A percentile compares a stretch with the other conserved stretches of the same genome.
Evolutionary conservation across 2,797 vertebrate species (phyloP).

Genomic region (Buphagus erythrorhynchus): DNA sequence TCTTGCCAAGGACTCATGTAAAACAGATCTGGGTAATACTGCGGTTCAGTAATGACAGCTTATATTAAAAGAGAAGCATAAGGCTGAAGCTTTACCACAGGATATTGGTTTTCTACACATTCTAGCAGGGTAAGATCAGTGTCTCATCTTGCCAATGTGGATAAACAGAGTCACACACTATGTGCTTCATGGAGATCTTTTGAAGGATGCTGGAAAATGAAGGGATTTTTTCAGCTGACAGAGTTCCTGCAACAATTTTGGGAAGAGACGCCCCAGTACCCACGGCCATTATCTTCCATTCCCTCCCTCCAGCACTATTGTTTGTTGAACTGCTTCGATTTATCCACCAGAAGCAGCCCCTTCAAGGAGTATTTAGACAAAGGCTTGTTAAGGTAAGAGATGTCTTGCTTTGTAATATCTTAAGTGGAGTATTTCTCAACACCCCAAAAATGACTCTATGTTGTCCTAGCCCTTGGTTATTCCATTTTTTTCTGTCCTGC

Average conservation of each 20-base stretch:
- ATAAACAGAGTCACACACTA: not conserved
- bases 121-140: slow-evolving; percentile 9
- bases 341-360: not conserved
- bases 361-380: not conserved
- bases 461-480: not conserved
- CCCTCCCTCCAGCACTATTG: not conserved
- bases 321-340: not conserved
- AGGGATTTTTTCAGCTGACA: not conserved
- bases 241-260: not conserved
- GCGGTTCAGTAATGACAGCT: slow-evolving; percentile 29
- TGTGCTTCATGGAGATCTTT: not conserved
- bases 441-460: not conserved
- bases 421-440: not conserved
- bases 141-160: not conserved
- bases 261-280: not conserved
- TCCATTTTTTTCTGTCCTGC: not conserved
- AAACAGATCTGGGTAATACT: slow-evolving; percentile 38
- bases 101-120: slow-evolving; percentile 58
- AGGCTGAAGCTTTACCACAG: slow-evolving; percentile 47
- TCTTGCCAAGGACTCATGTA: slow-evolving; percentile 62
- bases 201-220: not conserved
- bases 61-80: slow-evolving; percentile 41
- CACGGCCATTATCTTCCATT: not conserved
- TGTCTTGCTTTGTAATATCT: not conserved
- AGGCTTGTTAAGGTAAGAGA: not conserved